These are phyloP conservation scores for Maconellicoccus hirsutus DNA, from an alignment of 1,140 invertebrate species.

Conservation along the genomic window DNA sequence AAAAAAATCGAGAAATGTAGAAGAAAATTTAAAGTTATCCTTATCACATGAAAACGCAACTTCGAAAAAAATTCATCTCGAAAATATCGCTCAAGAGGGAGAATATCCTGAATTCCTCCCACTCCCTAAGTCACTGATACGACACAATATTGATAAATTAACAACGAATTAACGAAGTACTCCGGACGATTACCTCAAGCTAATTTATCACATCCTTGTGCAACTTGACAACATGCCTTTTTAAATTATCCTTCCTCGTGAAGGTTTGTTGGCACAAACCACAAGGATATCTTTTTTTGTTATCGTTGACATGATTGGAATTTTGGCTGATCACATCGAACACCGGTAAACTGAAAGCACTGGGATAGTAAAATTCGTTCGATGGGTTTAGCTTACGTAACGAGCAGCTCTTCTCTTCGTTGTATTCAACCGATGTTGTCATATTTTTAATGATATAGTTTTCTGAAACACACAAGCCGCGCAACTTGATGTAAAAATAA, in stretches of 20 bases:
- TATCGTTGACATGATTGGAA: neutral
- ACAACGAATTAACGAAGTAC: too few species aligned
- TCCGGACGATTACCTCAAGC: too few species aligned
- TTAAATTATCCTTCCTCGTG: constrained; percentile 28
- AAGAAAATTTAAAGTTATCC: too few species aligned
- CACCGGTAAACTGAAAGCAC: neutral
- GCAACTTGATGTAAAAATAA: neutral
- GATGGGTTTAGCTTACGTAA: neutral
- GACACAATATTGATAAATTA: too few species aligned
- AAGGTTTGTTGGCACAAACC: constrained; percentile 36
- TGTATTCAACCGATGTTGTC: neutral
- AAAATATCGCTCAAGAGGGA: too few species aligned
- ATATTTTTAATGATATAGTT: neutral
- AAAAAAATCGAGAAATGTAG: too few species aligned
- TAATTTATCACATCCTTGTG: too few species aligned
- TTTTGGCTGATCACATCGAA: neutral
- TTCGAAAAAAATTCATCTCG: too few species aligned
- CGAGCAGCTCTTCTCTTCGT: neutral
- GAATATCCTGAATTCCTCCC: too few species aligned
- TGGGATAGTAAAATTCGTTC: neutral
- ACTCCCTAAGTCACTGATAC: too few species aligned
- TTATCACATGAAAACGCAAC: too few species aligned
- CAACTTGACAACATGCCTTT: constrained; percentile 28
- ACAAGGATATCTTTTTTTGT: neutral
- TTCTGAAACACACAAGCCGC: constrained; percentile 10